Conservation (phyloP, 2,888 invertebrate species). For the Amblyjoppa proteus region DNA sequence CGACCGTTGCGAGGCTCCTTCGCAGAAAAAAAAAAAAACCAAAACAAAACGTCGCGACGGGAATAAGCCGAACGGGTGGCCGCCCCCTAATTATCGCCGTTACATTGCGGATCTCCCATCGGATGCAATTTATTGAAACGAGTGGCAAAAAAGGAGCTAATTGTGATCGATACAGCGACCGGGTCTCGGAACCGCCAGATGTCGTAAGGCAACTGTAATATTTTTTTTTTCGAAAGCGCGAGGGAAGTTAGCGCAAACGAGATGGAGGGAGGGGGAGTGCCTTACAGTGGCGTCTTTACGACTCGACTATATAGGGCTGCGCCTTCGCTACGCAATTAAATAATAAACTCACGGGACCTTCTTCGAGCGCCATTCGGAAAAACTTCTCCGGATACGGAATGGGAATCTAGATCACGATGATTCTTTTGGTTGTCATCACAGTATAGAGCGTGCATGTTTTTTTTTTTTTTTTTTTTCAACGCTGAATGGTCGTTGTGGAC, state of each 20-base stretch:
- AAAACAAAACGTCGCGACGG: slow-evolving; percentile 40
- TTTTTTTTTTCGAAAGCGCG: slow-evolving; percentile 41
- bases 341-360: slow-evolving; percentile 24
- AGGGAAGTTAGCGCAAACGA: slow-evolving; percentile 13
- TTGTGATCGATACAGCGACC: slow-evolving; percentile 61
- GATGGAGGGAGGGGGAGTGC: not conserved
- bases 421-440: slow-evolving; percentile 7
- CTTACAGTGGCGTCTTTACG: slow-evolving; percentile 22
- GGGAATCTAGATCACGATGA: slow-evolving; percentile 19
- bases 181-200: slow-evolving; percentile 40
- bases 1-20: slow-evolving; percentile 58
- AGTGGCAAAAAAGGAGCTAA: slow-evolving; percentile 47
- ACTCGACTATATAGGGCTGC: not conserved
- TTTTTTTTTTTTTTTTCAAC: not conserved
- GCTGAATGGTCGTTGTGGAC: not conserved
- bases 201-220: slow-evolving; percentile 56
- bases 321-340: slow-evolving; percentile 13
- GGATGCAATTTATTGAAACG: slow-evolving; percentile 62
- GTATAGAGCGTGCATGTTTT: not conserved
- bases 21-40: slow-evolving; percentile 45
- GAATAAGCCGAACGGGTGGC: slow-evolving; percentile 30
- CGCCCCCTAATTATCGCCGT: slow-evolving; percentile 63
- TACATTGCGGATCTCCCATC: slow-evolving; percentile 56
- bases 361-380: slow-evolving; percentile 1
- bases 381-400: not conserved